phyloP scores from a whole-genome alignment of 2,888 invertebrate genomes.

The Melanchra persicariae region DNA sequence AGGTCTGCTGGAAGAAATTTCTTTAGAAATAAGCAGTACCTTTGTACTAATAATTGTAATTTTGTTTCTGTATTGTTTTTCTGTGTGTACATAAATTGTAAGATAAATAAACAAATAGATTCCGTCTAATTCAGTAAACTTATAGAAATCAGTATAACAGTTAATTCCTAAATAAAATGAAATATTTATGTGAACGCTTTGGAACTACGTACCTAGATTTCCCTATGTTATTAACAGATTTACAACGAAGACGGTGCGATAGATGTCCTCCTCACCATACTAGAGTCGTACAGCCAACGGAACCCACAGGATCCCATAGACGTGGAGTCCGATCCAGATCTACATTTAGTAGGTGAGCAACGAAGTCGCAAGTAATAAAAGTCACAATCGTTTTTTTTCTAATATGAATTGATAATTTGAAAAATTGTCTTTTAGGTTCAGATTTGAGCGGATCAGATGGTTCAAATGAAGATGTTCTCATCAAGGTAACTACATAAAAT shows the following conservation, averaged over 20 bases:
- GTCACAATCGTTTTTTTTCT: not conserved
- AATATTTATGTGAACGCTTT: not conserved
- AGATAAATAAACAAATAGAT: too few species aligned
- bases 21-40: too few species aligned
- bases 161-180: too few species aligned
- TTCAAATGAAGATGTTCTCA: constrained; percentile 92
- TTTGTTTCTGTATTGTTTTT: too few species aligned
- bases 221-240: constrained; percentile 73
- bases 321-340: constrained; percentile 78
- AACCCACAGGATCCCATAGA: constrained; percentile 77
- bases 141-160: too few species aligned
- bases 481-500: constrained; percentile 87
- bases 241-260: constrained; percentile 87
- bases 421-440: constrained; percentile 76
- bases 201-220: too few species aligned
- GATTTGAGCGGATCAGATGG: constrained; percentile 89
- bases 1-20: too few species aligned
- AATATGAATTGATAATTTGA: constrained; percentile 9
- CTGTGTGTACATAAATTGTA: too few species aligned
- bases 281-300: constrained; percentile 88
- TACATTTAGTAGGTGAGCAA: constrained; percentile 81
- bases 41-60: too few species aligned
- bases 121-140: too few species aligned
- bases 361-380: too few species aligned
- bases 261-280: constrained; percentile 87